These are phyloP conservation scores for Scophthalmus maximus DNA, from an alignment of 2,113 vertebrate genomes.

Conservation along the genomic window DNA sequence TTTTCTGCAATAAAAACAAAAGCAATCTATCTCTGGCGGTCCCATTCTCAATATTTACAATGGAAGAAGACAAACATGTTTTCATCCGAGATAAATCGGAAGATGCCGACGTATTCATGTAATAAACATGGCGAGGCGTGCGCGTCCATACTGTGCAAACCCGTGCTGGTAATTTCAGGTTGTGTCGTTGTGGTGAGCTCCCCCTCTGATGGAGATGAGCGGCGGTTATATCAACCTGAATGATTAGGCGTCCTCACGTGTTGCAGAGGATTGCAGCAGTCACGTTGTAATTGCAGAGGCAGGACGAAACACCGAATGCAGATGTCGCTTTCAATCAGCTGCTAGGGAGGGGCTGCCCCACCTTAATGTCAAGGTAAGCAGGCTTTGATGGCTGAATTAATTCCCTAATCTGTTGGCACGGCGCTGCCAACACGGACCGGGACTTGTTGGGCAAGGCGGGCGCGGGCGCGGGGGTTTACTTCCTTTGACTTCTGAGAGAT, in stretches of 20 bases:
- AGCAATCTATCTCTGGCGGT: neutral
- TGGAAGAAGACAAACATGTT: conserved; percentile 29
- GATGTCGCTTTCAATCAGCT: conserved; percentile 57
- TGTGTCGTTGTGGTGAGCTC: conserved; percentile 10
- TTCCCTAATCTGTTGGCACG: conserved; percentile 71
- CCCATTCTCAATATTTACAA: conserved; percentile 1
- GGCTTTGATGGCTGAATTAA: conserved; percentile 72
- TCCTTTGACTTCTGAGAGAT: conserved; percentile 75
- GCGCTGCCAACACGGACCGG: conserved; percentile 40
- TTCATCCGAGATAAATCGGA: conserved; percentile 31
- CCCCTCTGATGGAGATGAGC: conserved; percentile 16
- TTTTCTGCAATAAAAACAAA: conserved; percentile 11
- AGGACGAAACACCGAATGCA: conserved; percentile 49
- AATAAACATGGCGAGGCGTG: conserved; percentile 12
- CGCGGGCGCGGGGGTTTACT: conserved; percentile 11
- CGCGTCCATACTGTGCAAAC: conserved; percentile 9
- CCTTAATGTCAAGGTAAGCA: conserved; percentile 73
- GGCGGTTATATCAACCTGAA: conserved; percentile 26
- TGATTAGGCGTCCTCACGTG: conserved; percentile 43
- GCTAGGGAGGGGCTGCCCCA: conserved; percentile 43
- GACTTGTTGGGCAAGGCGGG: conserved; percentile 33
- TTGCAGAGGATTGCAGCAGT: conserved; percentile 48
- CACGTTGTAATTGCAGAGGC: conserved; percentile 45
- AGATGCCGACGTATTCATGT: conserved; percentile 30
- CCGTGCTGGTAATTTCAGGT: conserved; percentile 28